Evolutionary conservation across 1,140 invertebrate genomes (phyloP).

Genomic region (Sarcophaga bullata): DNA sequence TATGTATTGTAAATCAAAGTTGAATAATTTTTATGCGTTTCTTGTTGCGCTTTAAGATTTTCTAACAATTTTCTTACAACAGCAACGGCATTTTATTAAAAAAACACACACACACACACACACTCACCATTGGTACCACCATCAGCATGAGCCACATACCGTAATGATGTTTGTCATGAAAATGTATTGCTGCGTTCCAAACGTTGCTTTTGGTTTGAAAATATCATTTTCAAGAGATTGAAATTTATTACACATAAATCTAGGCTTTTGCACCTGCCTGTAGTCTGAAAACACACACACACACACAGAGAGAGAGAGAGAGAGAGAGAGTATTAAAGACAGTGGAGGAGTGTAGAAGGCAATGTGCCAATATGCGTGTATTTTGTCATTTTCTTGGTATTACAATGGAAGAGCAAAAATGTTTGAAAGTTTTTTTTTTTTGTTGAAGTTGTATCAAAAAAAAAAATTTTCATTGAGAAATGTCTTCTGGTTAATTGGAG

Average conservation of each 20-base stretch:
- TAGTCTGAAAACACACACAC: no score
- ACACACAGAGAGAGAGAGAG: no score
- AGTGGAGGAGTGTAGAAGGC: neutral
- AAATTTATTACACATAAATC: slow-evolving; percentile 65
- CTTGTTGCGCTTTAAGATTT: slow-evolving; percentile 39
- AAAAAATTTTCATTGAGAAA: no score
- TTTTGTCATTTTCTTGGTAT: neutral
- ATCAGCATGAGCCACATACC: neutral
- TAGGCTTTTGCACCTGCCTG: slow-evolving; percentile 58
- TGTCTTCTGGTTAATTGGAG: no score
- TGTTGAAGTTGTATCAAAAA: no score
- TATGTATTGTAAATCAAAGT: slow-evolving; percentile 5
- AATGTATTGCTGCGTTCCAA: slow-evolving; percentile 50
- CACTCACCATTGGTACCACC: no score
- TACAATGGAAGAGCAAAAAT: neutral
- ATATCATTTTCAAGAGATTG: slow-evolving; percentile 55
- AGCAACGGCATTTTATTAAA: no score
- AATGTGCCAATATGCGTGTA: neutral
- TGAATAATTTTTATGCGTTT: slow-evolving; percentile 40
- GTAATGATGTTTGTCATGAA: neutral
- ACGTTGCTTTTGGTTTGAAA: slow-evolving; percentile 19
- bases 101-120: neutral
- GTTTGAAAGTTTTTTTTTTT: neutral
- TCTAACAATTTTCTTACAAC: no score
- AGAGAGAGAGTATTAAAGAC: neutral